Conservation (phyloP, 2,888 invertebrate species). For the Endotricha flammealis region DNA sequence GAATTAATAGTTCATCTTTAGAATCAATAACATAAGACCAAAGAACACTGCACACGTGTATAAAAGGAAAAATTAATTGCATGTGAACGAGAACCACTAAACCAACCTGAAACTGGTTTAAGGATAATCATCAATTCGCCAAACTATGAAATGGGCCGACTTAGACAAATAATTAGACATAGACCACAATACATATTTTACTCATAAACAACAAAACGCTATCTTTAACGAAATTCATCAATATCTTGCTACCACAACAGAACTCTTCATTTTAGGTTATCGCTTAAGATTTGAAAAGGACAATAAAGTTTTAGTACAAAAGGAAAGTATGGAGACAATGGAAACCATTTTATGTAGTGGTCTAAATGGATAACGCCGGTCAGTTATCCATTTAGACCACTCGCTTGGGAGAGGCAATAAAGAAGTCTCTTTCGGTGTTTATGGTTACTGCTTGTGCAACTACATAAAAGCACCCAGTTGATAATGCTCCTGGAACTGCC, state of each 20-base stretch:
- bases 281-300: constrained; percentile 9
- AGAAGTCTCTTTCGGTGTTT: constrained; percentile 54
- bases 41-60: too few relatives aligned
- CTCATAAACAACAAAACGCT: neutral
- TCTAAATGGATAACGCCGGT: constrained; percentile 53
- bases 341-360: constrained; percentile 65
- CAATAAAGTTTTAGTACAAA: constrained; percentile 19
- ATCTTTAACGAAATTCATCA: neutral
- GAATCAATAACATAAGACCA: too few relatives aligned
- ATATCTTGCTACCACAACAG: constrained; percentile 4
- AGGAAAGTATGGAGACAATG: constrained; percentile 45
- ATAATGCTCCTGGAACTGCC: constrained; percentile 10
- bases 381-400: too few relatives aligned
- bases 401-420: constrained; percentile 58
- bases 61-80: too few relatives aligned
- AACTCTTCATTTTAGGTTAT: constrained; percentile 15
- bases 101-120: too few relatives aligned
- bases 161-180: too few relatives aligned
- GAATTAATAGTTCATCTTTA: too few relatives aligned
- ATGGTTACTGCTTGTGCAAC: constrained; percentile 54
- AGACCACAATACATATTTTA: too few relatives aligned
- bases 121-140: too few relatives aligned
- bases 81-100: too few relatives aligned
- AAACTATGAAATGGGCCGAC: too few relatives aligned
- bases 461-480: constrained; percentile 25